Percentiles rank a stretch among this genome's conserved stretches.
phyloP scores from a whole-genome alignment of 2,797 vertebrate genomes.

The Echiichthys vipera region DNA sequence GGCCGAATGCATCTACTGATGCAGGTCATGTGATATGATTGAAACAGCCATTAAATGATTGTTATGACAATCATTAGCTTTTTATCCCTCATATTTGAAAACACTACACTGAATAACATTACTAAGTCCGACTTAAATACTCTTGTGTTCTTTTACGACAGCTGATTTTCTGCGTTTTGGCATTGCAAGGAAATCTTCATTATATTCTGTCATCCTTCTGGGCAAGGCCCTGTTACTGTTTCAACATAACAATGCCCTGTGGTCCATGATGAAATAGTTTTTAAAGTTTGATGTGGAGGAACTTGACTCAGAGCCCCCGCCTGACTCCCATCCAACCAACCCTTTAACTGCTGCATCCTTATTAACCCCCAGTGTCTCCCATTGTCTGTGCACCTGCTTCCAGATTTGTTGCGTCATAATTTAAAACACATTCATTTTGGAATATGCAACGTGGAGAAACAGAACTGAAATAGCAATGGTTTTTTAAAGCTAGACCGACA shows the following conservation, averaged over 20 bases:
- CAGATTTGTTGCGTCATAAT: too few species aligned
- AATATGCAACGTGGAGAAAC: too few species aligned
- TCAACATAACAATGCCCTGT: neutral
- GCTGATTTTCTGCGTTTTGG: neutral
- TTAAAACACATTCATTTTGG: too few species aligned
- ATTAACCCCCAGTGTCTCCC: neutral
- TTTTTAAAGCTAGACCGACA: too few species aligned
- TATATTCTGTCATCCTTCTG: neutral
- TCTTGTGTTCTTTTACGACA: neutral
- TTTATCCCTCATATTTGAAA: neutral
- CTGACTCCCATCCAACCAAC: neutral
- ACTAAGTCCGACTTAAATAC: neutral
- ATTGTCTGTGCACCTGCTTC: too few species aligned
- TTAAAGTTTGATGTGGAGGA: neutral
- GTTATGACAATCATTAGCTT: neutral
- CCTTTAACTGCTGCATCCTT: neutral
- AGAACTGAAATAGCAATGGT: too few species aligned
- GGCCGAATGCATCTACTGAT: neutral
- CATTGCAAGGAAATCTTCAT: neutral
- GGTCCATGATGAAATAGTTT: neutral
- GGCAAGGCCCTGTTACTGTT: neutral
- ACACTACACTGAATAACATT: neutral
- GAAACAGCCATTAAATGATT: neutral
- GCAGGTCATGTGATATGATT: neutral
- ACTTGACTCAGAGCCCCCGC: neutral